Base-by-base conservation (phyloP, 2,113 vertebrate genomes). In the Toxostoma redivivum region DNA sequence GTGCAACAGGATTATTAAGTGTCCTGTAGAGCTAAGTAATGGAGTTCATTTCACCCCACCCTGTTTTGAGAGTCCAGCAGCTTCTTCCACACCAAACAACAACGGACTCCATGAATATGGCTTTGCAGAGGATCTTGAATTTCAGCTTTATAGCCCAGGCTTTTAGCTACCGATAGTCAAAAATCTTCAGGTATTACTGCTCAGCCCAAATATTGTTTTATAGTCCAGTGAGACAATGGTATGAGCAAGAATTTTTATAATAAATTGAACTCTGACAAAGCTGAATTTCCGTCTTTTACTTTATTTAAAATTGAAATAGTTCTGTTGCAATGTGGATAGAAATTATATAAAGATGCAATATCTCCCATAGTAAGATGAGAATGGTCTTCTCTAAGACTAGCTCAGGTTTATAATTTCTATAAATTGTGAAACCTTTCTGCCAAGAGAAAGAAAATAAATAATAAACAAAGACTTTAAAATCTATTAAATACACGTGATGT, bases 341-440 rank as follows among this genome's bases (percentile, higher is more conserved):
- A 84, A 40, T 6, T 35, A 15, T 58, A 19, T 28, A 70, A 62
- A 61, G 45, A 56, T 38, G 9, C 23, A 30, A n/a, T 53, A 70
- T 9, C 8, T 94, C 5, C 8, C 38, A 60, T 20, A 62, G 21
- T 27, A 62, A 79, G 16, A 79, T 24, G 14, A 81, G 8, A 81
- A 71, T 22, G 1, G 21, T 74, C 12, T 54, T 60, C 60, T 73
- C 7, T 44, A 44, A 23, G 8, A 82, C 15, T 5, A 84, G 11
- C 4, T 72, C 1, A 4, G 13, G 2, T 66, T 89, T 50, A 25
- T 62, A 53, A 4, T 58, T 58, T 40, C 11, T 22, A 3, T 31
- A 9, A 0, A 0, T 48, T 65, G 17, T 64, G 18, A 15, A 82
- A 64, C 0, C 0, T 5, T 90, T 82, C 33, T 56, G 7, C 19